Evolutionary conservation across 1,140 invertebrate species (phyloP).

Genomic region (Lerema accius): DNA sequence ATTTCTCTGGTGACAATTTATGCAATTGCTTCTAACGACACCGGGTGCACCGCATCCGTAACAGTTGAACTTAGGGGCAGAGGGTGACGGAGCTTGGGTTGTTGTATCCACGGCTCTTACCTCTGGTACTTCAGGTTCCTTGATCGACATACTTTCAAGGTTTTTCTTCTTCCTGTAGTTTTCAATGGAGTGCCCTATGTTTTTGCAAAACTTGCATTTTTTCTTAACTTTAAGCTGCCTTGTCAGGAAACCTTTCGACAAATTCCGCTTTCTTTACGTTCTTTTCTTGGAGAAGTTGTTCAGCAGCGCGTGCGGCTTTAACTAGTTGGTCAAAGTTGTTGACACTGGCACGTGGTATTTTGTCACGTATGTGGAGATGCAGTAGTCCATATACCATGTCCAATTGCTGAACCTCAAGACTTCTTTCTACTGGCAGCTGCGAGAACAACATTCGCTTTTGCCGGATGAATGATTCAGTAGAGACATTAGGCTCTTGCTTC

Average conservation of each 20-base stretch:
- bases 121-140: too few relatives aligned
- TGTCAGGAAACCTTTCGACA: too few relatives aligned
- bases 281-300: constrained; percentile 2
- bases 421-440: constrained; percentile 27
- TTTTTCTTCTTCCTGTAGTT: constrained; percentile 19
- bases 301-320: constrained; percentile 5
- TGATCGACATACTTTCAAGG: too few relatives aligned
- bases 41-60: constrained; percentile 44
- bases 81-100: constrained; percentile 25
- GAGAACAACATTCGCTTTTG: constrained; percentile 35
- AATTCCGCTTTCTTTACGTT: background rate
- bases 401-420: constrained; percentile 35
- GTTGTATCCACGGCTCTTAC: too few relatives aligned
- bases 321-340: constrained; percentile 32
- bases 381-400: constrained; percentile 42
- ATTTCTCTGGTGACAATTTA: constrained; percentile 23
- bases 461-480: constrained; percentile 38
- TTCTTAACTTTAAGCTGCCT: too few relatives aligned
- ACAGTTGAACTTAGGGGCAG: constrained; percentile 33
- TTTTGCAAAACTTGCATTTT: constrained; percentile 27
- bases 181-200: constrained; percentile 27
- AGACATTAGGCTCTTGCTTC: constrained; percentile 13
- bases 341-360: constrained; percentile 18
- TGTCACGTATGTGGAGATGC: constrained; percentile 26
- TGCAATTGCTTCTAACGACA: constrained; percentile 37